A percentile compares a stretch with the other conserved stretches of the same genome.
Conservation (phyloP, 2,888 invertebrate species). For the Scaptomyza caliginosa region DNA sequence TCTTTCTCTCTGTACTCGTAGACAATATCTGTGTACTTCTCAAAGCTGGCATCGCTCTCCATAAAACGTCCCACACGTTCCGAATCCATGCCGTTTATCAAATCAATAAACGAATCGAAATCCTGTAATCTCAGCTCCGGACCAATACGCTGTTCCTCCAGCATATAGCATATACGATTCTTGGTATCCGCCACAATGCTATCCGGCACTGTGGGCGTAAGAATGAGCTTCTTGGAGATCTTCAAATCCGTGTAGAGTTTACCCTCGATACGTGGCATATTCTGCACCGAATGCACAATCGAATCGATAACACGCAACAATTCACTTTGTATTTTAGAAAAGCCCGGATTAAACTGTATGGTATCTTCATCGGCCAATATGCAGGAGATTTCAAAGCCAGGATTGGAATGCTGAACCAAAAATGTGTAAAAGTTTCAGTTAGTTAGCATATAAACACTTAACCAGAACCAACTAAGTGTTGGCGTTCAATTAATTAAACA, state of each 20-base stretch:
- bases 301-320: constrained; percentile 89
- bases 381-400: constrained; percentile 86
- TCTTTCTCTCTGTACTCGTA: constrained; percentile 87
- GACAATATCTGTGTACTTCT: constrained; percentile 87
- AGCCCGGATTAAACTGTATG: constrained; percentile 90
- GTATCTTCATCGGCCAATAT: constrained; percentile 85
- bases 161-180: constrained; percentile 86
- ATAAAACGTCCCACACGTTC: constrained; percentile 88
- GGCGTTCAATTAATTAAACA: no score
- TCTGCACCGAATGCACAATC: constrained; percentile 89
- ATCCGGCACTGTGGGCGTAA: constrained; percentile 89
- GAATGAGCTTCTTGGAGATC: constrained; percentile 61
- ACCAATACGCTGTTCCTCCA: constrained; percentile 89
- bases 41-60: constrained; percentile 87
- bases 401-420: constrained; percentile 86
- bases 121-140: constrained; percentile 90
- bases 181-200: constrained; percentile 88
- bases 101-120: constrained; percentile 91
- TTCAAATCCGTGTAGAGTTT: constrained; percentile 85
- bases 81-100: constrained; percentile 88
- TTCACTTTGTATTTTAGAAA: constrained; percentile 89
- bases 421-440: neutral
- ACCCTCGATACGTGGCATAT: constrained; percentile 91
- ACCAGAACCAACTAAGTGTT: no score
- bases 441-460: neutral